phyloP scores from a whole-genome alignment of 1,140 invertebrate species.

The Caenorhabditis elegans region WBcel235 BX284602.5:6161501-6162000 shows the following conservation, averaged over 20 bases:
- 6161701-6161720: not conserved
- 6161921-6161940: too few relatives aligned
- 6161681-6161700: not conserved
- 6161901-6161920: too few relatives aligned
- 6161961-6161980: too few relatives aligned
- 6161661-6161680: not conserved
- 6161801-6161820: not conserved
- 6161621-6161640: not conserved
- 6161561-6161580: constrained; percentile 4
- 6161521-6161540: constrained; percentile 12
- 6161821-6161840: not conserved
- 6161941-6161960: too few relatives aligned
- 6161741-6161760: not conserved
- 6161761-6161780: not conserved
- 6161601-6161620: constrained; percentile 1
- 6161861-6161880: too few relatives aligned
- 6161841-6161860: not conserved
- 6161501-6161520: not conserved
- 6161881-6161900: too few relatives aligned
- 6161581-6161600: not conserved
- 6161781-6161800: not conserved
- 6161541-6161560: constrained; percentile 9
- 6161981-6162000: too few relatives aligned
- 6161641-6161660: constrained; percentile 19
- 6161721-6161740: not conserved